Base-by-base conservation (phyloP, 1,140 invertebrate species). In the Drosophila sp. region DNA sequence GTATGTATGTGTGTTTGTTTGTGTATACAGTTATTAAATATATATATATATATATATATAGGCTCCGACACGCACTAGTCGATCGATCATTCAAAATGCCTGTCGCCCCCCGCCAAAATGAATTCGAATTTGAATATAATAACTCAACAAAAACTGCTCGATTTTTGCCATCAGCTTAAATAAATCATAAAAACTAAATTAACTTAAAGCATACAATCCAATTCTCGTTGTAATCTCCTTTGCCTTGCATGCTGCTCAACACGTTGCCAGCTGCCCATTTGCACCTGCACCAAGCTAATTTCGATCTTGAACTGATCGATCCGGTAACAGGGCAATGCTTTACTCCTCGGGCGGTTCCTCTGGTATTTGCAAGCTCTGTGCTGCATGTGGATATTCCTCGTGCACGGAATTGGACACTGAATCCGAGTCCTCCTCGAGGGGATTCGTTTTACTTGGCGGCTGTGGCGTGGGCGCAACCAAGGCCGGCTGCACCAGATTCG, bases 321-420 rank as follows among this genome's bases (percentile, higher is more conserved):
- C 33, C 69, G 38, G 10, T 0, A 30, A 29, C 38, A 29, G 11
- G 38, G 10, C 44, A 7, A 29, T 6, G 8, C 30, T 60, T 79
- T 80, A 86, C 79, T 87, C 76, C 84, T 86, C 91, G 66, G 91
- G 91, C 72, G 91, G 91, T 61, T 92, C 84, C 41, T 92, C 91
- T 17, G 87, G 91, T 73, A 89, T 90, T 65, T 89, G 84, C n/a
- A 85, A 72, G 76, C 75, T 89, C 79, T 90, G 90, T 61, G 83
- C 85, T 79, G 90, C 80, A 68, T 87, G 83, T 60, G 84, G 82
- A 63, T 83, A 92, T 55, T 90, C 87, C 56, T 90, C 89, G 66
- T 92, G 87, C 57, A 92, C 89, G 4, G 90, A 91, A 61, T 92
- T 91, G 25, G 90, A 90, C 70, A 90, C 83, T 57, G 84, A 82